A percentile compares a stretch with the other conserved stretches of the same genome.
phyloP scores from a whole-genome alignment of 2,797 vertebrate genomes.

The Ceyx erithaca region DNA sequence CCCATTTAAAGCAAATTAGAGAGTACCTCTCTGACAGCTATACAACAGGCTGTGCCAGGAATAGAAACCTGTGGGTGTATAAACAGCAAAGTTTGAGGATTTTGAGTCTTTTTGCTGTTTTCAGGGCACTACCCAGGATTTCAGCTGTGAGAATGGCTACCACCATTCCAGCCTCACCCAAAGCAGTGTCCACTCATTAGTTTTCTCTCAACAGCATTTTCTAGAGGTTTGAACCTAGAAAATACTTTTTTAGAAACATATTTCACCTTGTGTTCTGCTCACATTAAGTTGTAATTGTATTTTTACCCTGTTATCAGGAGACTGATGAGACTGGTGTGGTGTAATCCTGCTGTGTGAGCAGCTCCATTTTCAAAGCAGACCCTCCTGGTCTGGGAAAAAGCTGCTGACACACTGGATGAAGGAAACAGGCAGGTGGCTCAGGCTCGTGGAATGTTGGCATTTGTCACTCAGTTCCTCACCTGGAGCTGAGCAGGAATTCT shows the following conservation, averaged over 20 bases:
- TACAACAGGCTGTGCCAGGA: conserved; percentile 26
- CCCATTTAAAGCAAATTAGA: conserved; percentile 44
- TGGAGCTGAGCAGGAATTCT: not conserved
- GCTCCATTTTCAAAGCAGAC: not conserved
- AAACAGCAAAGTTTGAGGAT: conserved; percentile 24
- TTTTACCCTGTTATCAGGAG: not conserved
- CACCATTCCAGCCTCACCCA: not conserved
- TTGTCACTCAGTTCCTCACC: not conserved
- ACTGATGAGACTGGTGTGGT: not conserved
- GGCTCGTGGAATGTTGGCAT: rapidly evolving
- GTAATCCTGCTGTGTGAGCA: not conserved
- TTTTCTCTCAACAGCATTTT: not conserved
- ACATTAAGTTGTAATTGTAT: rapidly evolving
- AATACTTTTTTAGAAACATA: not conserved
- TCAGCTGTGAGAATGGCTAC: conserved; percentile 15
- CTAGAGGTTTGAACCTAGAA: not conserved
- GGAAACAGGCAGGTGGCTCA: not conserved
- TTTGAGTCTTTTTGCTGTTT: conserved; percentile 21
- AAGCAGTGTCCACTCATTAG: not conserved
- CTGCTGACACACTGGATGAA: not conserved
- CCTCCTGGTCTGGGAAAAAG: not conserved
- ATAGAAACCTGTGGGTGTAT: conserved; percentile 56
- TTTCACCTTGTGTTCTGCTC: not conserved
- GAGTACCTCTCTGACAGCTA: conserved; percentile 37
- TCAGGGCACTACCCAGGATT: not conserved